Evolutionary conservation across 2,797 vertebrate genomes (phyloP).

Genomic region (Pseudomugil tenellus): DNA sequence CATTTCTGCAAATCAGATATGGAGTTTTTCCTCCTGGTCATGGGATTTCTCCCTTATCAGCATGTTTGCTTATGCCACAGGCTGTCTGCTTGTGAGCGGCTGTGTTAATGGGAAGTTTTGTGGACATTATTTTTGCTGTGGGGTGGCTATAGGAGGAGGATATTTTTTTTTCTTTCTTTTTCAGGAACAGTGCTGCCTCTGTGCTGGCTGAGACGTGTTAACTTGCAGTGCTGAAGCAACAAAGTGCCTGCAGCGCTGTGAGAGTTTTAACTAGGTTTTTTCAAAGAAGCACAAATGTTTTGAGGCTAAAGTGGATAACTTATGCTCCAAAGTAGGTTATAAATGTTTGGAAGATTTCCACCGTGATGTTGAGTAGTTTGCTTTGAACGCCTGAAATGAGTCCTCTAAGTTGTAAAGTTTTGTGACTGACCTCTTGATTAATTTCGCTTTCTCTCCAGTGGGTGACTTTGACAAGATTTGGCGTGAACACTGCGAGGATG

Average conservation of each 20-base stretch:
- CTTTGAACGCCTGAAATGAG: not conserved
- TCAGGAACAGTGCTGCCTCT: constrained; percentile 36
- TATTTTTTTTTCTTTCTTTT: not conserved
- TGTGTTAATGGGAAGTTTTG: constrained; percentile 20
- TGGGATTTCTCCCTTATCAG: constrained; percentile 58
- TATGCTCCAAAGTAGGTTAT: constrained; percentile 56
- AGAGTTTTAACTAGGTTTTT: constrained; percentile 23
- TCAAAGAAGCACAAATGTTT: constrained; percentile 21
- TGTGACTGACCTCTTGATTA: not conserved
- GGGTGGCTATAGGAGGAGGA: constrained; percentile 22
- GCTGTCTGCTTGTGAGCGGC: constrained; percentile 30
- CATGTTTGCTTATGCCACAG: constrained; percentile 38
- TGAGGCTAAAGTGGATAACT: constrained; percentile 23
- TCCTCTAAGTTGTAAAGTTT: not conserved
- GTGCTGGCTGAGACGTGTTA: constrained; percentile 24
- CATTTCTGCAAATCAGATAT: constrained; percentile 73
- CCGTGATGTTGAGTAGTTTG: not conserved
- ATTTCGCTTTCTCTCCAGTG: constrained; percentile 79
- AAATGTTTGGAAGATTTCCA: constrained; percentile 6
- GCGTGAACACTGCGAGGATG: constrained; percentile 97
- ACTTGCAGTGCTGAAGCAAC: constrained; percentile 2
- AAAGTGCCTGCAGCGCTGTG: not conserved
- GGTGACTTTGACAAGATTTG: constrained; percentile 99
- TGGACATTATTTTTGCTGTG: constrained; percentile 25
- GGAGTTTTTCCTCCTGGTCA: constrained; percentile 50